Percentiles rank a stretch among this genome's conserved stretches.
Evolutionary conservation across 92 coral and sea anemone genomes (phyloP).

Genomic region (Epizoanthus scotinus): DNA sequence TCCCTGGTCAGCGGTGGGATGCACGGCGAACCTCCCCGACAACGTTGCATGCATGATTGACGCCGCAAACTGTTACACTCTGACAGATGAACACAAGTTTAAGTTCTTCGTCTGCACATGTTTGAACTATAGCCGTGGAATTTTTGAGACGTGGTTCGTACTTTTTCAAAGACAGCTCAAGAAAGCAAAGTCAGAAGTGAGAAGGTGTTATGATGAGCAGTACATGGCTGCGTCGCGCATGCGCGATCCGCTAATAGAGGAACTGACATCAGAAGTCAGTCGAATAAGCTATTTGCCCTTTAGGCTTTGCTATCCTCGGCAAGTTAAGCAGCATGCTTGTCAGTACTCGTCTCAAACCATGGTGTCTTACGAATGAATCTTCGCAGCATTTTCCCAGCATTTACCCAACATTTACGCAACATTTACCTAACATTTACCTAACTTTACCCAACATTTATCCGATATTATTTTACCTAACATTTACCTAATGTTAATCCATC

Average conservation of each 20-base stretch:
- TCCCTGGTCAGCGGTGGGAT: slow-evolving; percentile 13
- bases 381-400: no score
- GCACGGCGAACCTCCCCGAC: not conserved
- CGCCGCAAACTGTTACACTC: slow-evolving; percentile 20
- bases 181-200: slow-evolving; percentile 3
- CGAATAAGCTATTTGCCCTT: slow-evolving; percentile 23
- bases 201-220: slow-evolving; percentile 20
- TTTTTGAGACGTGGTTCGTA: slow-evolving; percentile 6
- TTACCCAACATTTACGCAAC: no score
- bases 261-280: slow-evolving; percentile 8
- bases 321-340: not conserved
- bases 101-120: slow-evolving; percentile 28
- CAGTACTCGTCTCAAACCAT: not conserved
- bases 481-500: no score
- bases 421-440: no score
- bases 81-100: slow-evolving; percentile 30
- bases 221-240: not conserved
- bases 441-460: no score
- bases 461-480: no score
- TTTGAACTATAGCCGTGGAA: slow-evolving; percentile 22
- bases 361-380: slow-evolving; percentile 13
- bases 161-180: slow-evolving; percentile 19
- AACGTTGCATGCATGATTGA: not conserved
- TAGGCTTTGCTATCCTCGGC: slow-evolving; percentile 24
- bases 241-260: slow-evolving; percentile 23